Base-by-base conservation (phyloP, 2,113 vertebrate genomes). In the Nothobranchius kuhntae region DNA sequence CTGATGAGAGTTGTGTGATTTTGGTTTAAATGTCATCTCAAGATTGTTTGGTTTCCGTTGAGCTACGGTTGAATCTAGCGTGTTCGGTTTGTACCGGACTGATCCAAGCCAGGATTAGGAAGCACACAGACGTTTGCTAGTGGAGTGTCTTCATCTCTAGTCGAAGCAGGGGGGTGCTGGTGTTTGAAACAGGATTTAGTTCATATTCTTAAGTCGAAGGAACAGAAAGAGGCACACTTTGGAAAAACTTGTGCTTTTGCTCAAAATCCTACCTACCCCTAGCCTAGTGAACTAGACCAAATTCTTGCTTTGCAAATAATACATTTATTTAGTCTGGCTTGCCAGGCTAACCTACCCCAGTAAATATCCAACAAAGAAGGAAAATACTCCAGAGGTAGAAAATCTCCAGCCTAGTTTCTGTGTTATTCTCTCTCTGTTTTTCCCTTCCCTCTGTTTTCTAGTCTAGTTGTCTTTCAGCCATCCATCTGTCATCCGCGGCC, bases 401-500 rank as follows among this genome's bases (percentile, higher is more conserved):
- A 59, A 73, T 17, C 35, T 40, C 38, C 47, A 48, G 42, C 50
- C 13, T 53, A 17, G 61, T 63, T 61, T 67, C 7, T 30, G 2
- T 54, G 21, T 75, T 36, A 36, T 57, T 61, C 15, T 38, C 9
- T 40, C 38, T 45, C 9, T 57, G 61, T 50, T 53, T 64, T 46
- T 44, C 12, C 35, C 56, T 71, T 38, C 53, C 2, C 60, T 64
- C 53, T 51, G 69, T 72, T 78, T 75, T 38, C 59, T 24, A 60
- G 60, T 67, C 53, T 11, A 38, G 61, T 73, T 78, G 69, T 86
- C 78, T 83, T 70, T 83, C 77, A 68, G 46, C 38, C 53, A 63
- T 75, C 66, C 65, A 75, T 84, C 84, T 75, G 68, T 86, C 81
- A 76, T 84, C 76, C 68, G 61, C 51, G 45, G 53, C 65, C 84